These are phyloP conservation scores for Eupeodes luniger DNA, from an alignment of 2,888 invertebrate species.

Conservation along the genomic window DNA sequence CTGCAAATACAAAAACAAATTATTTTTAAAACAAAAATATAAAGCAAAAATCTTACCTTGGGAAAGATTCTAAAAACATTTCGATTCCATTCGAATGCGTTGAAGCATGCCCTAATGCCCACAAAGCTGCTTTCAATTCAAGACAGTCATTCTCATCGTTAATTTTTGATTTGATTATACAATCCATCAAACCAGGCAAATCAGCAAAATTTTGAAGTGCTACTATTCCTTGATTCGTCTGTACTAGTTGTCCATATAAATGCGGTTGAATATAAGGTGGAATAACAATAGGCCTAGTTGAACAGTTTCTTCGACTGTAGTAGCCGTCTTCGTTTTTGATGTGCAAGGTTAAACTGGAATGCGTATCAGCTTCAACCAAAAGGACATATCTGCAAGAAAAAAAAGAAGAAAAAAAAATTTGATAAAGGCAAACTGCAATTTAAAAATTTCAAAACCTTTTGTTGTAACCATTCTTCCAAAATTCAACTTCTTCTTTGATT, in stretches of 20 bases:
- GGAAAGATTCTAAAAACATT: conserved; percentile 86
- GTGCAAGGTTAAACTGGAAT: conserved; percentile 93
- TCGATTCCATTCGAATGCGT: conserved; percentile 91
- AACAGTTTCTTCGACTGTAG: conserved; percentile 89
- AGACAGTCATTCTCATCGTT: conserved; percentile 89
- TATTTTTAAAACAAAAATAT: not conserved
- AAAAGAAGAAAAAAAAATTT: conserved; percentile 25
- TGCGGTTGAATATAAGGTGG: conserved; percentile 87
- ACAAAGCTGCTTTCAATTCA: conserved; percentile 93
- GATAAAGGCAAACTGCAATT: conserved; percentile 4
- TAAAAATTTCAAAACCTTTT: conserved; percentile 85
- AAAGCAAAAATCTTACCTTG: conserved; percentile 78
- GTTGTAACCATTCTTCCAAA: conserved; percentile 91
- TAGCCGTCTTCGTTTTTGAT: conserved; percentile 91
- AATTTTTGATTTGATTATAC: conserved; percentile 85
- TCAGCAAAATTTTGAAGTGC: conserved; percentile 82
- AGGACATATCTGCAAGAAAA: conserved; percentile 89
- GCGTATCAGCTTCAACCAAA: conserved; percentile 94
- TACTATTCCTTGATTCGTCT: conserved; percentile 86
- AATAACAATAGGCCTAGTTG: conserved; percentile 85
- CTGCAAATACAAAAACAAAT: conserved; percentile 76
- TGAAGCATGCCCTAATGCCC: conserved; percentile 94
- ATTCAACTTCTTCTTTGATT: conserved; percentile 89
- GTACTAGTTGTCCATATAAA: conserved; percentile 92
- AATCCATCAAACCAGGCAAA: conserved; percentile 80